Percentiles rank a stretch among this genome's conserved stretches.
phyloP scores from a whole-genome alignment of 1,140 invertebrate species.

The Theocolax elegans region DNA sequence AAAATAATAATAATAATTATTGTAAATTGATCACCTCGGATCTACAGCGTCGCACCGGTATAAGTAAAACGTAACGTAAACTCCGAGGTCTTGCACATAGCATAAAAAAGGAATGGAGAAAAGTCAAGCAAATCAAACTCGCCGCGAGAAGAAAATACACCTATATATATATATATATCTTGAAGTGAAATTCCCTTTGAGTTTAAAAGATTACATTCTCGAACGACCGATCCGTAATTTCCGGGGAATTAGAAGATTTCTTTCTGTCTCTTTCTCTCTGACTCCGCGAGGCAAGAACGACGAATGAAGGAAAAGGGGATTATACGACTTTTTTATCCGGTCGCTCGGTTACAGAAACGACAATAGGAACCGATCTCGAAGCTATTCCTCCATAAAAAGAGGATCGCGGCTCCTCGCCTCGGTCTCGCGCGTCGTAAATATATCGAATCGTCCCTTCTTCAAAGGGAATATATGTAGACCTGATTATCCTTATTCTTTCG shows the following conservation, averaged over 20 bases:
- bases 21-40: slow-evolving; percentile 22
- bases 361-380: slow-evolving; percentile 20
- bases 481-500: slow-evolving; percentile 28
- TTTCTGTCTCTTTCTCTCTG: background rate
- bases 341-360: slow-evolving; percentile 15
- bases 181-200: too few species aligned
- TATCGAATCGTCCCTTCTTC: slow-evolving; percentile 47
- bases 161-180: too few species aligned
- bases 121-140: too few species aligned
- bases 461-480: too few species aligned
- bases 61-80: background rate
- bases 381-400: background rate
- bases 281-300: background rate
- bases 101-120: too few species aligned
- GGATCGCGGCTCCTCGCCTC: background rate
- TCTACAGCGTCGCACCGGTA: background rate
- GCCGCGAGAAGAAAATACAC: background rate
- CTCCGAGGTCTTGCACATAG: slow-evolving; percentile 4
- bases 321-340: slow-evolving; percentile 27
- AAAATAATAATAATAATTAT: slow-evolving; percentile 38
- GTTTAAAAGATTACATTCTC: too few species aligned
- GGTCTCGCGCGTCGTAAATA: slow-evolving; percentile 54
- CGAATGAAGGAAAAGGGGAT: background rate
- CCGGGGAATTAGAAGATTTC: slow-evolving; percentile 38
- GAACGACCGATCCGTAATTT: slow-evolving; percentile 15